These are phyloP conservation scores for Amphiprion ocellaris DNA, from an alignment of 2,113 vertebrate species.

Conservation along the genomic window DNA sequence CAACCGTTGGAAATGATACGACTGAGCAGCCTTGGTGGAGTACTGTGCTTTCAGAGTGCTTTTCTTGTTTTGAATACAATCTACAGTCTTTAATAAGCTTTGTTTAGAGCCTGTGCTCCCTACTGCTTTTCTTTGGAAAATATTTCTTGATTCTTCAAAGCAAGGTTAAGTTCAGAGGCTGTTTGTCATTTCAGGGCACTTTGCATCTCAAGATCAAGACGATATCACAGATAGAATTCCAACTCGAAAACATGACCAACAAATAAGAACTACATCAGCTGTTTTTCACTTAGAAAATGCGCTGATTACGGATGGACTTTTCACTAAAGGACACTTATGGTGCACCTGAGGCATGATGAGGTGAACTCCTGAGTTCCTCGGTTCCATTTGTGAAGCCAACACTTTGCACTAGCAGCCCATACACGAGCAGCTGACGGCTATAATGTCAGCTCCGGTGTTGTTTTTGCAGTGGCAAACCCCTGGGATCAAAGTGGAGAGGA, in stretches of 20 bases:
- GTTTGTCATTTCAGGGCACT: too few species aligned
- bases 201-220: too few species aligned
- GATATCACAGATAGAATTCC: too few species aligned
- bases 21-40: too few species aligned
- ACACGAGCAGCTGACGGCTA: constrained; percentile 14
- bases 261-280: neutral
- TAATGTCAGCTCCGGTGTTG: constrained; percentile 54
- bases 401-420: neutral
- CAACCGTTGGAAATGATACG: too few species aligned
- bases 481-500: constrained; percentile 71
- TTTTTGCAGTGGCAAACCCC: constrained; percentile 52
- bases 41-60: too few species aligned
- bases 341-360: neutral
- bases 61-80: neutral
- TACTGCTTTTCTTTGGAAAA: neutral
- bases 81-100: neutral
- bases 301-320: neutral
- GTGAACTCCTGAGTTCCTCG: neutral
- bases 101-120: neutral
- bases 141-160: neutral
- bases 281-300: neutral
- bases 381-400: constrained; percentile 50
- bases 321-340: too few species aligned
- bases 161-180: too few species aligned
- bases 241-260: too few species aligned